Conservation (phyloP, 2,888 invertebrate species). For the Strigamia crassipes region DNA sequence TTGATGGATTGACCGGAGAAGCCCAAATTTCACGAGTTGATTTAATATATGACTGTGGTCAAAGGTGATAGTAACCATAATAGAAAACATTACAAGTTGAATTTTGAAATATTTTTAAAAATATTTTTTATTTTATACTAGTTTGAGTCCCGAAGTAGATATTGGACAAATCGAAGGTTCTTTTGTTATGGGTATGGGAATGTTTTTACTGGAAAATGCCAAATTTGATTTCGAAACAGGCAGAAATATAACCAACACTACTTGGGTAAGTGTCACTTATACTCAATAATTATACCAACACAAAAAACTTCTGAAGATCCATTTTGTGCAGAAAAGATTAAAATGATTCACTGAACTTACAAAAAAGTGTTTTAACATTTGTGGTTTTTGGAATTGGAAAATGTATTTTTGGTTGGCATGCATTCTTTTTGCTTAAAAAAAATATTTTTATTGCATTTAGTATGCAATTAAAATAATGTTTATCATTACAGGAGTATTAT, state of each 20-base stretch:
- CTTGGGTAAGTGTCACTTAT: slow-evolving; percentile 66
- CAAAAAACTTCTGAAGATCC: no score
- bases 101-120: background rate
- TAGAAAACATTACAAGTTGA: background rate
- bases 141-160: slow-evolving; percentile 56
- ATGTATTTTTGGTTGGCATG: no score
- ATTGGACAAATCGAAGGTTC: slow-evolving; percentile 67
- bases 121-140: background rate
- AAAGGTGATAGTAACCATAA: background rate
- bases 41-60: slow-evolving; percentile 50
- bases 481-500: background rate
- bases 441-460: no score
- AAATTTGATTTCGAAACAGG: slow-evolving; percentile 70
- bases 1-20: slow-evolving; percentile 61
- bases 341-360: no score
- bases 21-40: slow-evolving; percentile 55
- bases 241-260: slow-evolving; percentile 72
- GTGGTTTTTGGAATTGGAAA: no score
- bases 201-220: slow-evolving; percentile 75
- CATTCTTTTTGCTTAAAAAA: no score
- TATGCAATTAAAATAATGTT: no score
- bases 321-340: no score
- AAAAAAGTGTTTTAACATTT: no score
- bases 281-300: no score
- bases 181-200: slow-evolving; percentile 75